Evolutionary conservation across 2,113 vertebrate species (phyloP).

Genomic region (Ammodytes dubius): DNA sequence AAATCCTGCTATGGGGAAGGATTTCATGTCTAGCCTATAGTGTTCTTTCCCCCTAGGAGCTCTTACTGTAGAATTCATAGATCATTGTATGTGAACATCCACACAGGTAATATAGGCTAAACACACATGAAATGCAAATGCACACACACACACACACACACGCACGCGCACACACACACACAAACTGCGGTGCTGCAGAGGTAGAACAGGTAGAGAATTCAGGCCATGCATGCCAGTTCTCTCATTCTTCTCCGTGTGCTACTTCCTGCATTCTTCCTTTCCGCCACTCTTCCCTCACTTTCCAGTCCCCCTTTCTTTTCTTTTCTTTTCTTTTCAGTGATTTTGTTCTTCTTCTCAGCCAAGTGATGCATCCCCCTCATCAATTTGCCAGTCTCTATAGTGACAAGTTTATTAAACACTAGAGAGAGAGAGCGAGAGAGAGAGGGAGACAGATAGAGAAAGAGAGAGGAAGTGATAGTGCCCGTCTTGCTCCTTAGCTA

Average conservation of each 20-base stretch:
- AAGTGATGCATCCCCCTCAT: conserved; percentile 78
- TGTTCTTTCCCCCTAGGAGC: not conserved
- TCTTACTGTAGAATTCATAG: conserved; percentile 6
- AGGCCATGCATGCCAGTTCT: conserved; percentile 60
- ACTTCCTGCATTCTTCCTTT: conserved; percentile 50
- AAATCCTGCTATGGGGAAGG: conserved; percentile 56
- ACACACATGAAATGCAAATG: not conserved
- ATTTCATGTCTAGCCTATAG: conserved; percentile 36
- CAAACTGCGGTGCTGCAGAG: conserved; percentile 78
- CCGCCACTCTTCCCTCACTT: not conserved
- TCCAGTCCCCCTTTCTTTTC: conserved; percentile 34
- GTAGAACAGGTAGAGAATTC: conserved; percentile 74
- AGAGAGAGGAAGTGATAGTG: not conserved
- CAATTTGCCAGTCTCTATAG: conserved; percentile 83
- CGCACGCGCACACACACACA: conserved; percentile 28
- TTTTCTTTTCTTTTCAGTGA: conserved; percentile 1
- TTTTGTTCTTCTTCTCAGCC: conserved; percentile 51
- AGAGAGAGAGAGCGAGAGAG: conserved; percentile 48
- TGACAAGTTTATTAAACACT: conserved; percentile 91
- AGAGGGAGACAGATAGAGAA: conserved; percentile 44
- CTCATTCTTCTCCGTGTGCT: conserved; percentile 44
- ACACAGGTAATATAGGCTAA: not conserved
- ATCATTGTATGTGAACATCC: conserved; percentile 20
- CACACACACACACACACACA: conserved; percentile 2
- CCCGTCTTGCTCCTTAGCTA: conserved; percentile 4